Evolutionary conservation across 1,140 invertebrate species (phyloP), one percentile per base, ranked within the genome.

Genomic region (Musca vetustissima): DNA sequence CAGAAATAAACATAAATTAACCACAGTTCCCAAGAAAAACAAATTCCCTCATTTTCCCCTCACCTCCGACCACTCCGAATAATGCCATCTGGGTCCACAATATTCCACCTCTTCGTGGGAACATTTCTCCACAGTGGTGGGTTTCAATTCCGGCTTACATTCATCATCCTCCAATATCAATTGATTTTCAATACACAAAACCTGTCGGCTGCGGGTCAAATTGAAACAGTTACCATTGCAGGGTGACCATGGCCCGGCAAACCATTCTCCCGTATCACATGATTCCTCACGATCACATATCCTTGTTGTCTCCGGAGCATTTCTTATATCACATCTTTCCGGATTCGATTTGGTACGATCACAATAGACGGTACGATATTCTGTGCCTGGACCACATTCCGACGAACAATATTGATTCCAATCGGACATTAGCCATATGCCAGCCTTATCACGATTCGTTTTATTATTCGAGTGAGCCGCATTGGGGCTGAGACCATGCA

Each of bases 191-290:
- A 85, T 74, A 76, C 79, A 76, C 75, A 85, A 85, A 78, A 88
- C 74, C 64, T 75, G 32, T 69, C 84, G 68, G 72, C 80, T 83
- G 77, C 88, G 48, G 70, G 79, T 84, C 13, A 83, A 78, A 49
- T 84, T 84, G 71, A 81, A 81, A 61, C 81, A 83, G 59, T 80
- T 76, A 65, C 83, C 83, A 73, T 81, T 81, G 75, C 87, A 87
- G 70, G 87, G 77, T 2, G 85, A 82, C 91, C 91, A 92, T 1
- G 89, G 86, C 19, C 90, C 89, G 21, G 84, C 79, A 71, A 89
- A 90, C 91, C 91, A 93, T 71, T 88, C 85, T 1, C 87, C 88
- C 22, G 68, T 49, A 21, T 86, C 85, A 76, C 90, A 92, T 7
- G 86, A 81, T 71, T 83, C 85, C 52, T 86, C 86, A 52, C 86